Percentiles rank a stretch among this genome's conserved stretches.
These are phyloP conservation scores for Poecilobothrus nobilitatus DNA, from an alignment of 2,888 invertebrate genomes.

Conservation along the genomic window DNA sequence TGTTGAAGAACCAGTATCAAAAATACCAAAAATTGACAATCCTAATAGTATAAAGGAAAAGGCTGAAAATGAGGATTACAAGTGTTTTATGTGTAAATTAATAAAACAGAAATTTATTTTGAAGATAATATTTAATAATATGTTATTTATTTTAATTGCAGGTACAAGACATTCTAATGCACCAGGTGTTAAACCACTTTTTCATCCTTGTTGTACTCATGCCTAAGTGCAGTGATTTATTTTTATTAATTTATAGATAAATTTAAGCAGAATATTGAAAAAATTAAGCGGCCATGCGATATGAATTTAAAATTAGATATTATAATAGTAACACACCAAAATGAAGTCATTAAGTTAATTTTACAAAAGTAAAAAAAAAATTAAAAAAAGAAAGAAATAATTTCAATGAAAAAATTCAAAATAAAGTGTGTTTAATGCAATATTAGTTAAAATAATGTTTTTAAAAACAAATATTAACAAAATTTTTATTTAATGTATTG, in stretches of 20 bases:
- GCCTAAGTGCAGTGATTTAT: background rate
- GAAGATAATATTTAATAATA: background rate
- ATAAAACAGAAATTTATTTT: too few species aligned
- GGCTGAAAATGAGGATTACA: conserved; percentile 9
- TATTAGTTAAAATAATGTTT: background rate
- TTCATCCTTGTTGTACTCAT: conserved; percentile 6
- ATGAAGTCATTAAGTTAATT: background rate
- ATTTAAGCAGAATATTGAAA: background rate
- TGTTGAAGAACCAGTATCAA: background rate
- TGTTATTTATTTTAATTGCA: background rate
- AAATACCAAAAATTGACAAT: conserved; percentile 9
- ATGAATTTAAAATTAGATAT: background rate
- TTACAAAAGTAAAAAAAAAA: background rate
- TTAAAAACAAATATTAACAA: background rate
- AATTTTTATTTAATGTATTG: conserved; percentile 2
- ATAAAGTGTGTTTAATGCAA: background rate
- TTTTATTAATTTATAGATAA: background rate
- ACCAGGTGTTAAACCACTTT: background rate
- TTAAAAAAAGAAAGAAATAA: background rate
- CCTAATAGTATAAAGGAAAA: background rate
- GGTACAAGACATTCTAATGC: conserved; percentile 1
- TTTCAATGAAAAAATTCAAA: background rate
- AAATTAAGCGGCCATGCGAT: background rate
- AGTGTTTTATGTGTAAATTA: conserved; percentile 9
- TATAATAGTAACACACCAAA: background rate